Conservation (phyloP, 2,113 vertebrate species). For the Lamprotornis superbus region DNA sequence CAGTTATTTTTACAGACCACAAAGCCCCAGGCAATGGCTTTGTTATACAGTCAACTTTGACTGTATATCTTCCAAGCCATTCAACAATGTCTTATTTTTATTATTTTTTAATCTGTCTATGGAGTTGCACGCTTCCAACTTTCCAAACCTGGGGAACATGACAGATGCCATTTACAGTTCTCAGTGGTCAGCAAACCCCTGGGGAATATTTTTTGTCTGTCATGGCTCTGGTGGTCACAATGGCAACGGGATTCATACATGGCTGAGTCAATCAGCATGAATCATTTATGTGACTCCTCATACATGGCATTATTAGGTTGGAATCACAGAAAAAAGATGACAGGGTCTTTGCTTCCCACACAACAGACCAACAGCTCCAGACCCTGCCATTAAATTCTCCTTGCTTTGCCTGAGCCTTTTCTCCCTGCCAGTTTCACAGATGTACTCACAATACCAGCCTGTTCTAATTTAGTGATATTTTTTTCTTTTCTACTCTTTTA, state of each 20-base stretch:
- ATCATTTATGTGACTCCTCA: conserved; percentile 56
- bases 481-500: neutral
- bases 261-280: conserved; percentile 21
- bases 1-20: neutral
- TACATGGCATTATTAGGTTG: conserved; percentile 36
- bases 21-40: neutral
- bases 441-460: neutral
- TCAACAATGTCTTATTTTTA: neutral
- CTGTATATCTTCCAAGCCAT: neutral
- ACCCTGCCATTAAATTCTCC: neutral
- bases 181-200: neutral
- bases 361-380: neutral
- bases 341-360: neutral
- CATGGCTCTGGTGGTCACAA: conserved; percentile 31
- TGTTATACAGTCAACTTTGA: neutral
- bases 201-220: neutral
- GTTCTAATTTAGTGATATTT: neutral
- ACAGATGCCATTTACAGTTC: conserved; percentile 11
- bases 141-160: neutral
- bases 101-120: neutral
- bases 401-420: neutral
- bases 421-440: neutral
- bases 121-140: neutral
- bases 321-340: conserved; percentile 12
- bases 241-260: neutral